Evolutionary conservation across 2,888 invertebrate genomes (phyloP), one percentile per base, ranked within the genome.

Genomic region (Anticlea derivata): DNA sequence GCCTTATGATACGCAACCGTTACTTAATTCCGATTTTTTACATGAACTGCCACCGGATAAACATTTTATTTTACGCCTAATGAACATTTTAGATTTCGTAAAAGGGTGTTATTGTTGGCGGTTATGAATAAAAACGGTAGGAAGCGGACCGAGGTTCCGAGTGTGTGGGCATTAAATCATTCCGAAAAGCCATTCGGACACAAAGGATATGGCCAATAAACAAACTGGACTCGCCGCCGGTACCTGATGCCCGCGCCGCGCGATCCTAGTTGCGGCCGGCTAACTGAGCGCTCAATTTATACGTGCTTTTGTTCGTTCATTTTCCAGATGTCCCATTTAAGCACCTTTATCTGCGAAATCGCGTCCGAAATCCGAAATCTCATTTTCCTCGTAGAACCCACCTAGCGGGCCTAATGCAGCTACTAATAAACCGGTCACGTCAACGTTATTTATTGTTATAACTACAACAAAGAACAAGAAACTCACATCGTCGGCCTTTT

Each of bases 381-480:
- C 73, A 73, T 77, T 79, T 70, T 71, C 63, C 70, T 67, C 64
- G 68, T 58, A 56, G 66, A 74, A 66, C 74, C 71, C 70, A 74
- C 79, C 73, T 71, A 68, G 71, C 67, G 70, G 55, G 45, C 69
- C 63, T 79, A 86, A 88, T 83, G 76, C 78, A 78, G 77, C 80
- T 56, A 83, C 83, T 86, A 87, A 86, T 83, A 89, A 82, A 77
- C 88, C 58, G 80, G 86, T 87, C 87, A 86, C 86, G 88, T 86
- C 80, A 80, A 68, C 72, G 70, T 86, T 86, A 86, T 87, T 87
- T 87, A 86, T 87, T 83, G 81, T 83, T 84, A 80, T 81, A 72
- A 83, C 77, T 79, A 80, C 73, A 80, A 76, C 75, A 79, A 74
- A 75, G 74, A 78, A 78, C 73, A 80, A 81, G 75, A 80, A 79